Evolutionary conservation across 1,140 invertebrate genomes (phyloP).

Genomic region (Drosophila saltans): DNA sequence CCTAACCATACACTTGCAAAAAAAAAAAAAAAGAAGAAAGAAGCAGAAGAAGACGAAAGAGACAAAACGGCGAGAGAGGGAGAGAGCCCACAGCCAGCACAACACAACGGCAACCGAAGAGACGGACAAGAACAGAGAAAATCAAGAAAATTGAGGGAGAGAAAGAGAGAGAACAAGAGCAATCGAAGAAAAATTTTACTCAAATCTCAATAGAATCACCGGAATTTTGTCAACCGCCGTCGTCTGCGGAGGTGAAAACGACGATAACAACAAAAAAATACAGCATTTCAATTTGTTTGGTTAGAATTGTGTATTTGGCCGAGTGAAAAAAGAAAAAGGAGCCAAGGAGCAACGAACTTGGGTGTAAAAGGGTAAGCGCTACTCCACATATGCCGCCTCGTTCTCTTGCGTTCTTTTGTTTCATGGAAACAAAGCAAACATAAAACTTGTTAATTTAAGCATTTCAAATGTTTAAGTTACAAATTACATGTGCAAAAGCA

Average conservation of each 20-base stretch:
- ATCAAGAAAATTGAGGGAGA: conserved; percentile 23
- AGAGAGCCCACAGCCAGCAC: conserved; percentile 60
- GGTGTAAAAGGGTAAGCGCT: conserved; percentile 74
- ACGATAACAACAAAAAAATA: conserved; percentile 26
- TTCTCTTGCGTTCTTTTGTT: conserved; percentile 20
- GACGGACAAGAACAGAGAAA: conserved; percentile 27
- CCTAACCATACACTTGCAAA: conserved; percentile 72
- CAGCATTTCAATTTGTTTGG: conserved; percentile 41
- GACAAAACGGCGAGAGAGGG: conserved; percentile 55
- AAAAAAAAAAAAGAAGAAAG: conserved; percentile 42
- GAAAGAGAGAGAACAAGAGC: conserved; percentile 47
- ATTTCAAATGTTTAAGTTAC: conserved; percentile 3
- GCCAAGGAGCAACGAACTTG: conserved; percentile 78
- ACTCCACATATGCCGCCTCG: conserved; percentile 40
- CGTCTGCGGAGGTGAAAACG: conserved; percentile 23
- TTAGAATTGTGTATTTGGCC: conserved; percentile 62
- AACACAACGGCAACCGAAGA: conserved; percentile 55
- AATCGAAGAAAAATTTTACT: conserved; percentile 33
- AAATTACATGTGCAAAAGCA: conserved; percentile 7
- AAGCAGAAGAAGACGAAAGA: conserved; percentile 35
- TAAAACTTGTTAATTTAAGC: neutral
- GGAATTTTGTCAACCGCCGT: conserved; percentile 24
- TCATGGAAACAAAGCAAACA: conserved; percentile 11
- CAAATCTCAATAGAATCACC: conserved; percentile 40
- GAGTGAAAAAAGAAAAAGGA: conserved; percentile 76